Percentiles rank a stretch among this genome's conserved stretches.
phyloP scores from a whole-genome alignment of 2,797 vertebrate genomes.

The Diglossa cyanea region DNA sequence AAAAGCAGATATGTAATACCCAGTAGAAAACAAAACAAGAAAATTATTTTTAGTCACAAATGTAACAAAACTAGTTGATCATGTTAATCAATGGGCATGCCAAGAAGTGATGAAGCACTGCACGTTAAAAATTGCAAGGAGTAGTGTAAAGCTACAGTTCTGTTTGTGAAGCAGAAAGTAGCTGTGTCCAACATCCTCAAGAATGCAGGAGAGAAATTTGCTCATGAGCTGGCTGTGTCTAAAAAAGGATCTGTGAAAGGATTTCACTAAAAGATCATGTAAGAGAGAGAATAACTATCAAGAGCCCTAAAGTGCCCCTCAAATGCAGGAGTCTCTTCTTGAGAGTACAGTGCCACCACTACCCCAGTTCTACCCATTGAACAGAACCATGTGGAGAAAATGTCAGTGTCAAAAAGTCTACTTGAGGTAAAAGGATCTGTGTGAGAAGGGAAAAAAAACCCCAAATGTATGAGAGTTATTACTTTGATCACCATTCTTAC shows the following conservation, averaged over 20 bases:
- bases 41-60: not conserved
- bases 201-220: not conserved
- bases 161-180: not conserved
- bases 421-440: not conserved
- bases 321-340: not conserved
- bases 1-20: not conserved
- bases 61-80: not conserved
- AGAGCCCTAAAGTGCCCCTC: too few relatives aligned
- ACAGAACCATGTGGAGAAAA: not conserved
- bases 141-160: not conserved
- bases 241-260: not conserved
- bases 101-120: not conserved
- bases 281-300: not conserved
- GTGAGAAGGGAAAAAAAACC: not conserved
- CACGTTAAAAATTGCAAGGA: not conserved
- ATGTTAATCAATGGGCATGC: not conserved
- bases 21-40: not conserved
- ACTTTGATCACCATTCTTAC: not conserved
- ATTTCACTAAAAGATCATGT: not conserved
- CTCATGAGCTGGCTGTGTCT: not conserved
- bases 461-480: not conserved
- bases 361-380: not conserved
- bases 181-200: not conserved
- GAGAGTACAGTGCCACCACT: fast-evolving
- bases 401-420: not conserved